Evolutionary conservation across 2,888 invertebrate species (phyloP), one percentile per base, ranked within the genome.

Genomic region (Sarcophaga subvicina): DNA sequence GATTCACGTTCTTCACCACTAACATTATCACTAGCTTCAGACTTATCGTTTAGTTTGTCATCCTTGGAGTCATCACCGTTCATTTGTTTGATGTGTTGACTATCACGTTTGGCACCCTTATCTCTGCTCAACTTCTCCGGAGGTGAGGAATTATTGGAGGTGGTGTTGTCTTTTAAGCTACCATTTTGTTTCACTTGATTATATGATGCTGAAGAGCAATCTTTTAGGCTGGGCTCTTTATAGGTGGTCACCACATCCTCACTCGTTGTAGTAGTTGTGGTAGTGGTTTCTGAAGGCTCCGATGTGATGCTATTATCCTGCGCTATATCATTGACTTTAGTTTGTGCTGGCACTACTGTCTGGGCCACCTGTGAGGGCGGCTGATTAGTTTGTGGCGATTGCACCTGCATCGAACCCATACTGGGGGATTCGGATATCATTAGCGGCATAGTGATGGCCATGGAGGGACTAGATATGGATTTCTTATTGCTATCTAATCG

Each of bases 281-380:
- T 93, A 80, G 93, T 93, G 81, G 93, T 93, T 85, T 89, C 89
- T 69, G 93, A 93, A 59, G 92, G 93, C 89, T 93, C 93, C 22
- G 93, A 93, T 63, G 93, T 92, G 59, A 93, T 91, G 89, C 93
- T 94, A 77, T 93, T 93, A 86, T 94, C 93, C 83, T 93, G 93
- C 45, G 91, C 90, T 77, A 93, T 89, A 83, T 94, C 93, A 83
- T 90, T 92, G 3, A 88, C 89, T 54, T 92, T 92, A 11, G 89
- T 89, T 12, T 85, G 87, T 11, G 73, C 88, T 84, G 80, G 80
- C 88, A 89, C 80, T 54, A 79, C 82, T 17, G 80, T 80, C 80
- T 76, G 89, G 22, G 70, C 72, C 25, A 88, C 54, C 17, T 54
- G 81, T 63, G 86, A 89, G 60, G 88, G 90, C 47, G 89, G 91